Evolutionary conservation across 1,140 invertebrate genomes (phyloP), one percentile per base, ranked within the genome.

Genomic region (Lepidurus arcticus): DNA sequence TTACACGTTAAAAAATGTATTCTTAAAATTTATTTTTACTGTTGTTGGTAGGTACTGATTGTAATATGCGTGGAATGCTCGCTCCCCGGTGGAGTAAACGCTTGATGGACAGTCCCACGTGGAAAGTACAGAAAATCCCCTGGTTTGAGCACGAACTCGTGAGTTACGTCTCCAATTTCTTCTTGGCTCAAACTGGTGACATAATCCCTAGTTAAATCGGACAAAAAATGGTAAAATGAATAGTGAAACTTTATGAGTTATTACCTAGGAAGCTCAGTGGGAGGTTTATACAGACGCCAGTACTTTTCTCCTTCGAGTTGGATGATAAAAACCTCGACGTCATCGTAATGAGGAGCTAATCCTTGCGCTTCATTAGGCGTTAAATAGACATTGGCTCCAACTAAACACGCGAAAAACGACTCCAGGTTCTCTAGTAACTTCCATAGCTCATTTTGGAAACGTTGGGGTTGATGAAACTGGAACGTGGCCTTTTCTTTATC

Each of bases 261-360:
- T 26, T 65, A 84, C 82, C 83, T 82, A 11, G 79, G 73, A n/a
- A 80, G 73, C 34, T 80, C 79, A 1, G 78, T 43, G 6, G 43
- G 76, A 76, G 87, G 85, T 73, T 82, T 83, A 81, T 90, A 90
- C 7, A 90, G 81, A 80, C 84, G 85, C 90, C 90, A 90, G 73
- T 86, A 83, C 82, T 91, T 91, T 80, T 85, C 86, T 3, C 89
- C 89, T 84, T 90, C 89, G 34, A 90, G 80, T 81, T 90, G 89
- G n/a, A 90, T 81, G 76, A 90, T 84, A 83, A 90, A 90, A n/a
- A 88, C 90, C 81, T 90, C 90, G 80, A 90, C 90, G 80, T 90
- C 90, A 84, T 90, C 89, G 84, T 86, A 90, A 82, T 90, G 89
- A 7, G 89, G 89, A 53, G 89, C 88, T 85, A 90, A 89, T 0